Percentiles rank a stretch among this genome's conserved stretches.
Conservation (phyloP, 2,888 invertebrate species). For the Dione juno region DNA sequence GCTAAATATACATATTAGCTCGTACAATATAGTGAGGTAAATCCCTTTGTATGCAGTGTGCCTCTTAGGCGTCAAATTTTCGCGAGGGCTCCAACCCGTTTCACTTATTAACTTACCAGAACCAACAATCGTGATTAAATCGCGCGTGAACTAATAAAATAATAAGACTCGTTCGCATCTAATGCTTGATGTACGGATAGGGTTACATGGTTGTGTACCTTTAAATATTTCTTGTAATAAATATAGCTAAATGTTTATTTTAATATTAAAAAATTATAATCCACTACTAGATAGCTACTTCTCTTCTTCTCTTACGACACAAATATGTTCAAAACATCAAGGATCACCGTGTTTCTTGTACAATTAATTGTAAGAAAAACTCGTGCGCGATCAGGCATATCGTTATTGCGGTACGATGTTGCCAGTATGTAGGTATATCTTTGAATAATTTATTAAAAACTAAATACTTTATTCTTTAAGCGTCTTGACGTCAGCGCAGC, state of each 20-base stretch:
- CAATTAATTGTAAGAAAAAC: too few relatives aligned
- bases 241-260: too few relatives aligned
- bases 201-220: constrained; percentile 61
- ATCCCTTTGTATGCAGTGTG: constrained; percentile 39
- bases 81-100: constrained; percentile 57
- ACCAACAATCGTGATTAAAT: constrained; percentile 84
- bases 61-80: constrained; percentile 44
- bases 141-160: constrained; percentile 83
- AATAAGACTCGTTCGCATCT: constrained; percentile 75
- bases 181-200: constrained; percentile 55
- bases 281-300: too few relatives aligned
- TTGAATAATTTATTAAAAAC: background rate
- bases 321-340: too few relatives aligned
- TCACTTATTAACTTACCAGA: constrained; percentile 80
- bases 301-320: background rate
- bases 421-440: background rate
- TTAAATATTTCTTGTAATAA: background rate
- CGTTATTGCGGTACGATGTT: background rate
- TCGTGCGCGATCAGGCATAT: background rate
- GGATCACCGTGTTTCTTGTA: too few relatives aligned
- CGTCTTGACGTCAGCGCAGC: background rate
- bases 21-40: constrained; percentile 29
- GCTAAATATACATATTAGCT: constrained; percentile 26
- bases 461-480: background rate
- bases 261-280: too few relatives aligned